Conservation (phyloP, 30 jellyfish, hydroid and myxozoan genomes). For the Cassiopea xamachana region DNA sequence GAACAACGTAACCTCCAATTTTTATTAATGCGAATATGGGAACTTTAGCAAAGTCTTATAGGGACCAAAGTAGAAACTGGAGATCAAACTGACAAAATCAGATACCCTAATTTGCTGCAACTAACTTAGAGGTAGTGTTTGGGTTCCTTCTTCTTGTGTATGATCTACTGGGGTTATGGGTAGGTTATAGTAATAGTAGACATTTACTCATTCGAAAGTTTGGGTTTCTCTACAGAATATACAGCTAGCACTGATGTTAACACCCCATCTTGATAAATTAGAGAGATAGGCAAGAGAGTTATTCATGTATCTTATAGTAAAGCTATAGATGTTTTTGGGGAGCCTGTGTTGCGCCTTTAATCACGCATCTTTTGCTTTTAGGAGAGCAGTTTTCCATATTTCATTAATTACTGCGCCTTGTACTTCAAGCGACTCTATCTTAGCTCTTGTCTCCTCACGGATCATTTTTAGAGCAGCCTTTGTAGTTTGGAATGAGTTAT, state of each 20-base stretch:
- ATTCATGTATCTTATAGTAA: conserved; percentile 23
- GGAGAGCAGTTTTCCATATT: conserved; percentile 34
- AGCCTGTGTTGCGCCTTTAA: conserved; percentile 4
- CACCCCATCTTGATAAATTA: conserved; percentile 31
- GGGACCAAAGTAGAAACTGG: too few species aligned
- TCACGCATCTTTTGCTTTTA: conserved; percentile 28
- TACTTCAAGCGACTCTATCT: conserved; percentile 25
- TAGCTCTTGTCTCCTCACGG: conserved; percentile 2
- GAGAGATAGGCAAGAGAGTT: conserved; percentile 9
- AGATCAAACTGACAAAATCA: too few species aligned
- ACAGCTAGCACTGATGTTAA: conserved; percentile 3
- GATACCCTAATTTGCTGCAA: too few species aligned
- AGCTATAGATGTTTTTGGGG: conserved; percentile 31
- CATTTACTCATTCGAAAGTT: background rate
- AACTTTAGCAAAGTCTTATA: too few species aligned
- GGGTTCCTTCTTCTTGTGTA: too few species aligned
- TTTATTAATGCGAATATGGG: too few species aligned
- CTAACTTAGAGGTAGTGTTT: too few species aligned
- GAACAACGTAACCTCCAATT: too few species aligned
- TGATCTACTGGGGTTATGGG: too few species aligned
- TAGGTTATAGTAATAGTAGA: too few species aligned
- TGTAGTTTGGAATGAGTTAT: conserved; percentile 9
- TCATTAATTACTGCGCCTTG: conserved; percentile 23
- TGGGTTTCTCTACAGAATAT: conserved; percentile 10
- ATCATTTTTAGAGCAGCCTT: background rate